These are phyloP conservation scores for Achroia grisella DNA, from an alignment of 1,140 invertebrate genomes.

Conservation along the genomic window DNA sequence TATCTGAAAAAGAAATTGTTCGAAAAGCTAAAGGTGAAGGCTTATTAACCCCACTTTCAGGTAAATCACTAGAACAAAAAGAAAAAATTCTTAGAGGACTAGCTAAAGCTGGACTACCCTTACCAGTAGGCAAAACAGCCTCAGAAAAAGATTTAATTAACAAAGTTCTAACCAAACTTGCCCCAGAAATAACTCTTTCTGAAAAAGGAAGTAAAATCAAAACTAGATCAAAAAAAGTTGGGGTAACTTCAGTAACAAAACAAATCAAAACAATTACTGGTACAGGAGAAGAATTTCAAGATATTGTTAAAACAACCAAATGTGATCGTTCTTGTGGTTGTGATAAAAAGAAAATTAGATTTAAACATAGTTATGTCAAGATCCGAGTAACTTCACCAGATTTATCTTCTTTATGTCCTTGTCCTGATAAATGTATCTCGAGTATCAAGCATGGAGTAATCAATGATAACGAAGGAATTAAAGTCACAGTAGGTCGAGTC, in stretches of 20 bases:
- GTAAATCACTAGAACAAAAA: slow-evolving; percentile 12
- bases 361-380: slow-evolving; percentile 55
- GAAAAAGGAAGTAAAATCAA: slow-evolving; percentile 25
- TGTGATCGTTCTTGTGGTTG: slow-evolving; percentile 53
- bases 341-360: slow-evolving; percentile 55
- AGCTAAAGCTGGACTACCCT: slow-evolving; percentile 11
- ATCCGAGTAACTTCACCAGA: slow-evolving; percentile 53
- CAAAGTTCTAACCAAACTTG: too few relatives aligned
- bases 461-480: slow-evolving; percentile 48
- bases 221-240: slow-evolving; percentile 29
- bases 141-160: slow-evolving; percentile 7
- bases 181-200: not conserved
- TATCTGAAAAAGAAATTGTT: slow-evolving; percentile 17
- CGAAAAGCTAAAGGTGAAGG: slow-evolving; percentile 16
- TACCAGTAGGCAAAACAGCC: slow-evolving; percentile 16
- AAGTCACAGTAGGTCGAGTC: slow-evolving; percentile 44
- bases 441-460: slow-evolving; percentile 42
- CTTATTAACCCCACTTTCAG: slow-evolving; percentile 16
- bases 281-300: slow-evolving; percentile 35
- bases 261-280: slow-evolving; percentile 12
- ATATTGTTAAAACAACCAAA: slow-evolving; percentile 39
- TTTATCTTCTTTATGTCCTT: slow-evolving; percentile 42
- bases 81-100: slow-evolving; percentile 17
- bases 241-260: slow-evolving; percentile 10
- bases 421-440: slow-evolving; percentile 45